Evolutionary conservation across 2,113 vertebrate genomes (phyloP), one percentile per base, ranked within the genome.

Genomic region (Bubo blakistoni): DNA sequence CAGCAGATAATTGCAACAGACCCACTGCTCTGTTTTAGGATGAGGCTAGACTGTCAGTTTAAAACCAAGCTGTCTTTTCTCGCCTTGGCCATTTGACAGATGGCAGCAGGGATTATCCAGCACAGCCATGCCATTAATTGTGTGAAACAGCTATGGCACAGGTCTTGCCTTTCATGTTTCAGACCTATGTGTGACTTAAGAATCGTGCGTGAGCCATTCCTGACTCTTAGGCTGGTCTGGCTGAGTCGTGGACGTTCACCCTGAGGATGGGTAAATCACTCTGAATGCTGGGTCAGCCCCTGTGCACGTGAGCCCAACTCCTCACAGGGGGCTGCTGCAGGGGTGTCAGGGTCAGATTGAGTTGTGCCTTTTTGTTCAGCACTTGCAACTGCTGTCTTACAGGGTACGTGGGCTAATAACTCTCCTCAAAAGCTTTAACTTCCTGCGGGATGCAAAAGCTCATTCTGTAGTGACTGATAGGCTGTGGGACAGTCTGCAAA

Each of bases 311-410:
- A 92, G 51, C 36, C 57, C n/a, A 30, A 20, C 22, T 61, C 16
- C 29, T 84, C 0, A 0, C 22, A 40, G 21, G 3, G n/a, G 67
- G 7, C 46, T 92, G 27, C 27, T 6, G 5, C 25, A 49, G 44
- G 7, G 19, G 6, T 30, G 11, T 38, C 0, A 2, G 36, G 8
- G 24, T 21, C 5, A 3, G n/a, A 13, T 9, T 49, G 65, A 47
- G 7, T 36, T 49, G 30, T 62, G 29, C 22, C 10, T 10, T 32
- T 34, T 52, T 55, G 12, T 71, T 46, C 30, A 36, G 22, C 3
- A 5, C 25, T 91, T 3, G 1, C 11, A 65, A 34, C 29, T 40
- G 16, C 34, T 17, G 13, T 61, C 61, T 65, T 20, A 24, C 57
- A 63, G 16, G 40, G 5, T 17, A 4, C 0, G 1, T 24, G 38